Conservation (phyloP, 2,797 vertebrate species). For the Acrocephalus scirpaceus region DNA sequence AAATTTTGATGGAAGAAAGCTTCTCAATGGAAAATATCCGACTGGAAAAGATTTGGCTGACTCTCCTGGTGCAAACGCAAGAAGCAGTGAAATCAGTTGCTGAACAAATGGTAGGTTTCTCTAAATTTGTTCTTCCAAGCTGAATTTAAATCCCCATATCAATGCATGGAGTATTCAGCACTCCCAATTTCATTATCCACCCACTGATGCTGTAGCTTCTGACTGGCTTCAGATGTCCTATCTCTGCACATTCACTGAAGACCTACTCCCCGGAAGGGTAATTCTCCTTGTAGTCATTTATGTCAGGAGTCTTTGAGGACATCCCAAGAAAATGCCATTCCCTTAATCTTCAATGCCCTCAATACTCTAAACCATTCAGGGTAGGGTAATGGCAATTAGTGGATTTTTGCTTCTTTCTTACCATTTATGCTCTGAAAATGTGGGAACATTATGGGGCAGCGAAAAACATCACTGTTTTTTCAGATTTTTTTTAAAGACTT, state of each 20-base stretch:
- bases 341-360: not conserved
- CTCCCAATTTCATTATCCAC: not conserved
- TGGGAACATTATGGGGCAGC: accelerated
- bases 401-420: not conserved
- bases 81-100: not conserved
- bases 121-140: not conserved
- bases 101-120: not conserved
- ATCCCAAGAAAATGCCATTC: not conserved
- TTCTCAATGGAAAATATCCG: not conserved
- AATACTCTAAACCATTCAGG: not conserved
- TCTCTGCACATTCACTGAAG: not conserved
- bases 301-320: not conserved
- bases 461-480: not conserved
- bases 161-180: not conserved
- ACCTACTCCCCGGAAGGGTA: not conserved
- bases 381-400: not conserved
- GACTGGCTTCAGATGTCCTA: not conserved
- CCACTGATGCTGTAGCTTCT: not conserved
- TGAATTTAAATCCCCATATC: not conserved
- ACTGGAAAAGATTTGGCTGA: not conserved
- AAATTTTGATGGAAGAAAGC: not conserved
- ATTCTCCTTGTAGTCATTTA: not conserved
- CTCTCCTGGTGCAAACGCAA: not conserved
- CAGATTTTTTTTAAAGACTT: not conserved
- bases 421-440: not conserved